A percentile compares a stretch with the other conserved stretches of the same genome.
phyloP scores from a whole-genome alignment of 2,113 vertebrate species.

The Phocoena sinus region DNA sequence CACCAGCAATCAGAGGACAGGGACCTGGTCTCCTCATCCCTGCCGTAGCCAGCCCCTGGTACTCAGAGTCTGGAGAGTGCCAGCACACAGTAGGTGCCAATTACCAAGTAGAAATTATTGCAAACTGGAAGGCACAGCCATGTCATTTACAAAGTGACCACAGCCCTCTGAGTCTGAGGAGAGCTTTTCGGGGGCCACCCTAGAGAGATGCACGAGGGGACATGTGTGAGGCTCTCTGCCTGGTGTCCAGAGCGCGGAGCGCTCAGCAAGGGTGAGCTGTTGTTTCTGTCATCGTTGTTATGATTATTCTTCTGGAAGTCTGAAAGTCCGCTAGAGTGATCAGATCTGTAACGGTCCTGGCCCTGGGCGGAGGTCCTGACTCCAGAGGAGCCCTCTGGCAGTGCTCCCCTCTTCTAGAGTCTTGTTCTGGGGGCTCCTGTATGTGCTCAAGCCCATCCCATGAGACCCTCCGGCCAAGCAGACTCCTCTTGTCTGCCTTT shows the following conservation, averaged over 20 bases:
- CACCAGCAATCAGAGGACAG: background rate
- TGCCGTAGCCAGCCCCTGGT: rapidly evolving
- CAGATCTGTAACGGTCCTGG: background rate
- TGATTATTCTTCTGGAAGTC: background rate
- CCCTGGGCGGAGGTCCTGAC: background rate
- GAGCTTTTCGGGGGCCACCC: background rate
- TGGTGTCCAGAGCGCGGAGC: rapidly evolving
- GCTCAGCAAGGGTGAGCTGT: too few species aligned
- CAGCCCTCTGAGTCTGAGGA: background rate
- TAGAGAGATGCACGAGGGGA: rapidly evolving
- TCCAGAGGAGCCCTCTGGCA: background rate
- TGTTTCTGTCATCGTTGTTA: rapidly evolving
- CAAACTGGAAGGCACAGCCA: background rate
- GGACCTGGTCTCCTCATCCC: background rate
- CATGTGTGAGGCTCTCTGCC: rapidly evolving
- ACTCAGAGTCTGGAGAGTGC: rapidly evolving
- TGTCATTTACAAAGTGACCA: background rate
- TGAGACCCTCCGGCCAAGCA: background rate
- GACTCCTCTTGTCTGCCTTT: rapidly evolving
- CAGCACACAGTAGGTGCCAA: background rate
- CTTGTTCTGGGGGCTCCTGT: background rate
- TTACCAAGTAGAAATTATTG: background rate
- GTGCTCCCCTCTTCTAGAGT: background rate
- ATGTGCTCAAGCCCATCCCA: too few species aligned
- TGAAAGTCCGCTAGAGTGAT: background rate